Conservation (phyloP, 2,797 vertebrate species). For the Capromys pilorides region DNA sequence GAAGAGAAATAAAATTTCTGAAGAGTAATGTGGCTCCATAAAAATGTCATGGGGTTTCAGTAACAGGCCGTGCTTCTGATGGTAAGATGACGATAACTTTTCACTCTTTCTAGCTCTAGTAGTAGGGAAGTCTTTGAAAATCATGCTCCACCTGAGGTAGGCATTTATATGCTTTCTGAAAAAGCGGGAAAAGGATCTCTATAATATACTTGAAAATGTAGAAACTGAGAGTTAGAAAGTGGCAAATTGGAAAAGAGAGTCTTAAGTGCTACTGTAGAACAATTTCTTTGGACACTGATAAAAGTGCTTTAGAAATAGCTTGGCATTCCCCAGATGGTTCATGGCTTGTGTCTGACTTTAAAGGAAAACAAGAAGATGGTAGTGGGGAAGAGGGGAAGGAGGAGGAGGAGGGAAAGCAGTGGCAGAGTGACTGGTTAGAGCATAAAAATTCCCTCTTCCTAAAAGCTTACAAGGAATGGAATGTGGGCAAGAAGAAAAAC, state of each 20-base stretch:
- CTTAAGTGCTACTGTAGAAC: neutral
- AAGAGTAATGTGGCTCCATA: neutral
- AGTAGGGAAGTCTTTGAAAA: conserved; percentile 34
- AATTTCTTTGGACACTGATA: conserved; percentile 22
- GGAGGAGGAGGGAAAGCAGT: neutral
- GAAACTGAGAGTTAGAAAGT: conserved; percentile 39
- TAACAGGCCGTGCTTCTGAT: neutral
- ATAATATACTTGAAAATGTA: neutral
- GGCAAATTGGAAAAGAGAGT: conserved; percentile 45
- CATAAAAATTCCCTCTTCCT: neutral
- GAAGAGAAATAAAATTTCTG: neutral
- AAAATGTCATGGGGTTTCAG: neutral
- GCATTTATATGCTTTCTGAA: conserved; percentile 2
- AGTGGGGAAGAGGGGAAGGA: neutral
- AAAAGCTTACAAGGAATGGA: neutral
- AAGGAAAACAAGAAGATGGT: neutral
- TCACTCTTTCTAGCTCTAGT: conserved; percentile 31
- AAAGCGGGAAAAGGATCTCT: neutral
- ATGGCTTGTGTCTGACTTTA: neutral
- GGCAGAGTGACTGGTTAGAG: neutral
- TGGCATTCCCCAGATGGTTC: neutral
- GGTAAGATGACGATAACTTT: neutral
- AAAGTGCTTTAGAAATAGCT: conserved; percentile 30
- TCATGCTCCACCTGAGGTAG: neutral
- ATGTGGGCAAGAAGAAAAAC: neutral